A percentile compares a stretch with the other conserved stretches of the same genome.
These are phyloP conservation scores for Misgurnus mizolepis DNA, from an alignment of 2,113 vertebrate species.

Conservation along the genomic window DNA sequence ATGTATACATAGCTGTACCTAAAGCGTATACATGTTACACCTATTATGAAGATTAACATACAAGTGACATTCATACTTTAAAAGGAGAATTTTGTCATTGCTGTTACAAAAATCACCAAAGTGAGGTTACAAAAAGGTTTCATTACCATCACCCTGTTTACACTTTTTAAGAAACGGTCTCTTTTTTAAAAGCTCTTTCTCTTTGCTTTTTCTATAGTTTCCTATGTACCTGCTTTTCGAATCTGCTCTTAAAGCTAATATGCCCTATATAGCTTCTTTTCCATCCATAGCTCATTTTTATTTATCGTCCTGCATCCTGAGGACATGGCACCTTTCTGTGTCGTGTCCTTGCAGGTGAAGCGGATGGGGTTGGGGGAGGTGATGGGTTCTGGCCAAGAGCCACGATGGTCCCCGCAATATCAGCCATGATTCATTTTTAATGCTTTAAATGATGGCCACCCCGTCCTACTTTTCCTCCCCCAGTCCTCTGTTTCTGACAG, in stretches of 20 bases:
- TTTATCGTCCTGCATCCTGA: conserved; percentile 43
- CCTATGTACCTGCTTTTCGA: conserved; percentile 24
- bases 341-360: conserved; percentile 46
- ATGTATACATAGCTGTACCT: too few relatives aligned
- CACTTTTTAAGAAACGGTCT: too few relatives aligned
- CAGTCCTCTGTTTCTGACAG: conserved; percentile 7
- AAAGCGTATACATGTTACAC: too few relatives aligned
- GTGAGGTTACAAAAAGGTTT: too few relatives aligned
- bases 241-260: not conserved
- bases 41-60: too few relatives aligned
- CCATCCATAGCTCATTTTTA: conserved; percentile 27
- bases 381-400: conserved; percentile 10
- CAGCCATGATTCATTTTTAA: conserved; percentile 57
- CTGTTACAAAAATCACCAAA: too few relatives aligned
- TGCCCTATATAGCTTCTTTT: not conserved
- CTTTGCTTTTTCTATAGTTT: not conserved
- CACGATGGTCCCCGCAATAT: conserved; percentile 11
- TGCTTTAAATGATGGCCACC: conserved; percentile 41
- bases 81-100: too few relatives aligned
- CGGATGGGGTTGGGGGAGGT: not conserved
- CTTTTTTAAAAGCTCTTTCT: not conserved
- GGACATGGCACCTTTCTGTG: conserved; percentile 41
- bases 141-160: too few relatives aligned
- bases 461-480: conserved; percentile 22
- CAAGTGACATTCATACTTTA: too few relatives aligned